Evolutionary conservation across 2,797 vertebrate species (phyloP).

Genomic region (Eidolon dupreanum): DNA sequence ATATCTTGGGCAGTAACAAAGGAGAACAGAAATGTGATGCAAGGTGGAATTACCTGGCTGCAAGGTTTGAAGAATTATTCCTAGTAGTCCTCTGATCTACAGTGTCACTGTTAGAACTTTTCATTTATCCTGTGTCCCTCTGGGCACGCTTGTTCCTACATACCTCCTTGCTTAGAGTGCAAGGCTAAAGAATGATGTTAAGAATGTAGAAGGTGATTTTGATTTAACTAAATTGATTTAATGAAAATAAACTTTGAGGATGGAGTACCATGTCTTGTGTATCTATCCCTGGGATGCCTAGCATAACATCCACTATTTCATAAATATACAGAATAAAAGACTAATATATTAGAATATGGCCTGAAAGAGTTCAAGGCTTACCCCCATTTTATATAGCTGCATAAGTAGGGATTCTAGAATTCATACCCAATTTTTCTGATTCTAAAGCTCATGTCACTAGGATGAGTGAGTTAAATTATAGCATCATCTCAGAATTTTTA

Average conservation of each 20-base stretch:
- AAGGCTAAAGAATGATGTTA: not conserved
- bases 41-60: not conserved
- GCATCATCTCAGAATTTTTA: slow-evolving; percentile 27
- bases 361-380: not conserved
- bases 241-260: slow-evolving; percentile 2
- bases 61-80: not conserved
- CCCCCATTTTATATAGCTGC: not conserved
- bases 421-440: not conserved
- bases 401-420: not conserved
- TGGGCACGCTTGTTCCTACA: not conserved
- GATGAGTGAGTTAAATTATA: slow-evolving; percentile 4
- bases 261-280: not conserved
- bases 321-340: slow-evolving; percentile 10
- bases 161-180: not conserved
- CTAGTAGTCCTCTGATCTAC: not conserved
- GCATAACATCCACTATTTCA: slow-evolving; percentile 6
- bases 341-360: not conserved
- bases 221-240: not conserved
- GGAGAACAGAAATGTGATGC: not conserved
- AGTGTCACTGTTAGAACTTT: not conserved
- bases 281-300: not conserved
- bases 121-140: not conserved
- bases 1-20: not conserved
- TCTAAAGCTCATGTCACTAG: not conserved
- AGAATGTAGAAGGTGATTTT: not conserved